Conservation (phyloP, 2,888 invertebrate species). For the Thymelicus sylvestris region DNA sequence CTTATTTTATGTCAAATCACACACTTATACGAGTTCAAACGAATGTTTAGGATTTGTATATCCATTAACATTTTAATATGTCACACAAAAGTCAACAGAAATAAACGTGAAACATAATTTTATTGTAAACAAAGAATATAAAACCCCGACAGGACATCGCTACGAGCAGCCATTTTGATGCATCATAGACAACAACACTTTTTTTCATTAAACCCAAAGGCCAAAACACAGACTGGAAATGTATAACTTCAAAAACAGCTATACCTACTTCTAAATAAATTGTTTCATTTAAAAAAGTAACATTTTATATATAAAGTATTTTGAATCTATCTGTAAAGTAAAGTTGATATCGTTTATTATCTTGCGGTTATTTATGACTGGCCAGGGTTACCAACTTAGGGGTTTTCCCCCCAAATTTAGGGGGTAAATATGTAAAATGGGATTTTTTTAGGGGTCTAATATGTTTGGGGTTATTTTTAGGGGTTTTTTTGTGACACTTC, state of each 20-base stretch:
- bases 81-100: slow-evolving; percentile 71
- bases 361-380: not conserved
- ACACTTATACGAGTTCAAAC: slow-evolving; percentile 74
- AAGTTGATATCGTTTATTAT: not conserved
- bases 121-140: slow-evolving; percentile 83
- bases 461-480: no score
- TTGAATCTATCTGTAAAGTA: not conserved
- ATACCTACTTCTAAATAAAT: no score
- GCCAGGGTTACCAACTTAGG: no score
- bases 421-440: no score
- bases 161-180: slow-evolving; percentile 80
- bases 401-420: no score
- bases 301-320: no score
- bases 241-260: no score
- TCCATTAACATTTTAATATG: slow-evolving; percentile 79
- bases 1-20: slow-evolving; percentile 80
- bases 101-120: slow-evolving; percentile 67
- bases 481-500: no score
- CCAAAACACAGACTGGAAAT: slow-evolving; percentile 36
- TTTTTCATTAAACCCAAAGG: slow-evolving; percentile 14
- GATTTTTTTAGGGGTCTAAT: no score
- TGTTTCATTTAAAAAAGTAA: no score
- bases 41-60: slow-evolving; percentile 70
- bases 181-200: slow-evolving; percentile 73
- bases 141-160: slow-evolving; percentile 78